Base-by-base conservation (phyloP, 2,888 invertebrate species). In the Tuberolachnus salignus region DNA sequence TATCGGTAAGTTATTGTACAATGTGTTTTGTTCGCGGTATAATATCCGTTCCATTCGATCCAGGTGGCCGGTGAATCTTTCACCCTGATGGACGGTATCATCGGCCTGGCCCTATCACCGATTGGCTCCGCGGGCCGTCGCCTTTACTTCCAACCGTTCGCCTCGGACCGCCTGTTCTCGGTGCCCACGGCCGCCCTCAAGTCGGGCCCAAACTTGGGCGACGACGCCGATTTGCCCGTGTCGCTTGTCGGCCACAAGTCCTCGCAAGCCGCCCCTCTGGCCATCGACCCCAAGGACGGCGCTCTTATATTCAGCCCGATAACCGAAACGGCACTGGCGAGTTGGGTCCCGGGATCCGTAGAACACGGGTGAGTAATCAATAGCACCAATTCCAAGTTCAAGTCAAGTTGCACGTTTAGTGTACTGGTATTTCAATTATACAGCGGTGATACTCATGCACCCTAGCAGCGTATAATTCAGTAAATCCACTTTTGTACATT, bases 201-300 rank as follows among this genome's bases (percentile, higher is more conserved):
- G 1, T 89, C 91, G 1, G 94, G 94, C 0, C 93, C 94, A 0
- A 83, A 83, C 61, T 88, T 90, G 1, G 89, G 90, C 0, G 90
- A 90, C 82, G 91, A 90, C 53, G 89, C 91, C 63, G 90, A 90
- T 82, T 85, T 94, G 72, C 93, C 93, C 0, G 91, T 94, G 0
- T 89, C 90, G 81, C 86, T 94, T 64, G 92, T 93, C 16, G 94
- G 94, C 0, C 91, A 90, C 83, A 94, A 94, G 85, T 92, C 94
- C 0, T 94, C 94, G 0, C 94, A 94, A 85, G 94, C 94, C 6
- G 88, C 94, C 10, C 92, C 92, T 0, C 84, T 94, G 23, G 89
- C 91, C 0, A 89, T 93, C 0, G 91, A 93, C 82, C 90, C 91
- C 0, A 86, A 88, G 0, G 92, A 92, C 82, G 91, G 92, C 81